These are phyloP conservation scores for Umimayanthus chanpuru DNA, from an alignment of 92 coral and sea anemone genomes.

Conservation along the genomic window DNA sequence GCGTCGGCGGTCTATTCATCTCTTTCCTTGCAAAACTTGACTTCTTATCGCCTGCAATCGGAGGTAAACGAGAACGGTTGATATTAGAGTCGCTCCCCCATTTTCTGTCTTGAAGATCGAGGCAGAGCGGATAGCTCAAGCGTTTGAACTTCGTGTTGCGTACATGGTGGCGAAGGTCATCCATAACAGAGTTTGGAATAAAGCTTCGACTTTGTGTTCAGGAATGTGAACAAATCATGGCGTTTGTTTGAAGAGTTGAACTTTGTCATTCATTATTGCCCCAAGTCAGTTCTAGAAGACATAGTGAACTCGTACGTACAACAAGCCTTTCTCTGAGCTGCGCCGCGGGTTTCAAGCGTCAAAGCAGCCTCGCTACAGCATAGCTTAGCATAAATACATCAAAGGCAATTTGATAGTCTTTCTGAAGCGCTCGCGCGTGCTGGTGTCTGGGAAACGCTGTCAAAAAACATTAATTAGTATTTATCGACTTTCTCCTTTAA, in stretches of 20 bases:
- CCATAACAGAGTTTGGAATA: background rate
- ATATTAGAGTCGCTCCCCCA: slow-evolving; percentile 35
- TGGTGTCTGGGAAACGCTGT: background rate
- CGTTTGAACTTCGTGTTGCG: slow-evolving; percentile 11
- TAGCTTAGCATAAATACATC: background rate
- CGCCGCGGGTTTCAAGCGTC: background rate
- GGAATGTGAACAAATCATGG: background rate
- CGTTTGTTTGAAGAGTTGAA: background rate
- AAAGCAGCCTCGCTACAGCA: background rate
- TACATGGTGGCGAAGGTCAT: slow-evolving; percentile 7
- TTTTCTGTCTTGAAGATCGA: slow-evolving; percentile 31
- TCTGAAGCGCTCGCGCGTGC: slow-evolving; percentile 36
- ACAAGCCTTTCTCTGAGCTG: background rate
- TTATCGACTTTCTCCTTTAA: background rate
- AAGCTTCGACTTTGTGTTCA: background rate
- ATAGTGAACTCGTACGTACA: background rate
- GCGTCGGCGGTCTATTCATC: slow-evolving; percentile 1
- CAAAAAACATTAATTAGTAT: background rate
- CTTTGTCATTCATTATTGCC: background rate
- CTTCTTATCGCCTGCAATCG: slow-evolving; percentile 18
- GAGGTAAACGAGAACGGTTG: slow-evolving; percentile 20
- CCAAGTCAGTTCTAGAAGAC: background rate
- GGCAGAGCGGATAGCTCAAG: slow-evolving; percentile 24
- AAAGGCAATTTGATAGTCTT: slow-evolving; percentile 20
- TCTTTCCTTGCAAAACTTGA: background rate